Conservation (phyloP, 2,797 vertebrate genomes). For the Lagorchestes hirsutus region DNA sequence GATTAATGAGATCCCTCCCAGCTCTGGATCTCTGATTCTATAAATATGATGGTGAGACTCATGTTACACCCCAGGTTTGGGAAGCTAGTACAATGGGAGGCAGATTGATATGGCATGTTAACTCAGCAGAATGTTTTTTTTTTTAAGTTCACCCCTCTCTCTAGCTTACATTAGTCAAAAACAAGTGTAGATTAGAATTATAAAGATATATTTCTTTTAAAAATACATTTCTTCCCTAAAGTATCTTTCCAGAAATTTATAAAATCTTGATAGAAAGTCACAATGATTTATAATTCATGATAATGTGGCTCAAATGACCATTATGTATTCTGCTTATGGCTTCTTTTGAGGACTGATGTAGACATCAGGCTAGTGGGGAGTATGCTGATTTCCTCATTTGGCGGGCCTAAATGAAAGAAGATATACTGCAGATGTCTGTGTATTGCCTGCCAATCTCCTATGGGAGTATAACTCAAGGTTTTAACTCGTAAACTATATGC, state of each 20-base stretch:
- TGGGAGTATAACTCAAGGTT: background rate
- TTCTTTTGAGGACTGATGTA: conserved; percentile 37
- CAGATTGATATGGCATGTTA: background rate
- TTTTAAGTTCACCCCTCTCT: background rate
- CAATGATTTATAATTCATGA: conserved; percentile 51
- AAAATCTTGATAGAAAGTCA: conserved; percentile 37
- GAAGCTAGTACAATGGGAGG: background rate
- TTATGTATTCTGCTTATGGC: conserved; percentile 47
- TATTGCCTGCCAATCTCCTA: background rate
- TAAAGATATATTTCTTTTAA: background rate
- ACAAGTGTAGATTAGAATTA: background rate
- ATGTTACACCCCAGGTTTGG: background rate
- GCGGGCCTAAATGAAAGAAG: conserved; percentile 1
- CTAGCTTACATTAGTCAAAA: background rate
- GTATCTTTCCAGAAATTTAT: conserved; percentile 27
- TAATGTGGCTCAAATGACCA: conserved; percentile 19
- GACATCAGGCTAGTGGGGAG: conserved; percentile 11
- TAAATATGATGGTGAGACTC: background rate
- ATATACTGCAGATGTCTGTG: conserved; percentile 22
- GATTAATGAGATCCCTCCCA: background rate
- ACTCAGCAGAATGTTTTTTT: background rate
- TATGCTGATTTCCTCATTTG: conserved; percentile 42
- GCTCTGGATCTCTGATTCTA: background rate
- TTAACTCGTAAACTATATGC: conserved; percentile 19
- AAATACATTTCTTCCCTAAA: conserved; percentile 44